Evolutionary conservation across 2,797 vertebrate species (phyloP), one percentile per base, ranked within the genome.

Genomic region (Ceyx erithaca): DNA sequence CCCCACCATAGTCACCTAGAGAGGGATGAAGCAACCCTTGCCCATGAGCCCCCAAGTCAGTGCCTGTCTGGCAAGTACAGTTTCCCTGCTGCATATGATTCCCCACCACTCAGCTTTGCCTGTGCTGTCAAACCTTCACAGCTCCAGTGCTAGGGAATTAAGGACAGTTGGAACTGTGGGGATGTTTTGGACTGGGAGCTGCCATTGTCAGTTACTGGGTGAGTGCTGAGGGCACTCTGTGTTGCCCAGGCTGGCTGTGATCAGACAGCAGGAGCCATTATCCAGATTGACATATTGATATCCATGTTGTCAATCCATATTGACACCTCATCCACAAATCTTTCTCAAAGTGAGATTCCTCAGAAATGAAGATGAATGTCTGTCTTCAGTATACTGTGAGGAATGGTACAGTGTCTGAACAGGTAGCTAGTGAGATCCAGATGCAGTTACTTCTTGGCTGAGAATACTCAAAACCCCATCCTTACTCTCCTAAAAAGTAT

Each of bases 261-360:
- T 89, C 43, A 26, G 14, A 18, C 20, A 68, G 58, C 35, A 41
- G n/a, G 63, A 90, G 18, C 45, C 22, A 18, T 85, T 55, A 23
- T 9, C 20, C 9, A 14, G 5, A 37, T 6, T 14, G 37, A 14
- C 37, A 14, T 14, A 37, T 14, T 37, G 37, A 37, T 37, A 37
- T 14, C 37, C 37, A 37, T 37, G 6, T 12, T 37, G 12, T 37
- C 37, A 37, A 25, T 9, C 20, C 9, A 13, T 67, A 12, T 2
- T n/a, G 26, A 86, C 10, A 40, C 15, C 23, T 58, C 7, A 0
- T 58, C 71, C 48, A 41, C 54, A 81, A 54, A 89, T 71, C 22
- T 46, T 83, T 79, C 71, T 58, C 57, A 49, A 89, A 77, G 10
- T 37, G 17, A 82, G 68, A 77, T 49, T 90, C 46, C 67, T 35